phyloP scores from a whole-genome alignment of 2,113 vertebrate species.

The Proterorhinus semilunaris region DNA sequence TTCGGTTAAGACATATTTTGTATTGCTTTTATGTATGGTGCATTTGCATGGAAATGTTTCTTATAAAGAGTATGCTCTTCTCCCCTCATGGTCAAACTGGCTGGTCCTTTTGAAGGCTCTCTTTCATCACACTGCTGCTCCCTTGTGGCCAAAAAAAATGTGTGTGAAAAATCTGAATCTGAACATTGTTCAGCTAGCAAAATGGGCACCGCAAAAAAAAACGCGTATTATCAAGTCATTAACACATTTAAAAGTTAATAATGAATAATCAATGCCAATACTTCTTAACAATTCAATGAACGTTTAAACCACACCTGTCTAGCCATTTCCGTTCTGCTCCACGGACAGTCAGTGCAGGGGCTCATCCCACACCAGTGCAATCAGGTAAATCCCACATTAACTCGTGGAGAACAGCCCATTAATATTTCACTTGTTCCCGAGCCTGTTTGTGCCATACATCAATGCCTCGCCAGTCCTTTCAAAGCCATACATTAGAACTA shows the following conservation, averaged over 20 bases:
- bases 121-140: constrained; percentile 85
- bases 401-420: constrained; percentile 82
- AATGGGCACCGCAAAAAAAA: not conserved
- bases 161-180: constrained; percentile 9
- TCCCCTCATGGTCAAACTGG: not conserved
- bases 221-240: not conserved
- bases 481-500: constrained; percentile 99
- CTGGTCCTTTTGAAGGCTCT: constrained; percentile 9
- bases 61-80: not conserved
- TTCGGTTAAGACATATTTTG: not conserved
- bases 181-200: not conserved
- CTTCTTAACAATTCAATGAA: not conserved
- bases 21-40: not conserved
- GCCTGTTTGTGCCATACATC: constrained; percentile 93
- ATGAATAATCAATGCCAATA: no score
- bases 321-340: constrained; percentile 20
- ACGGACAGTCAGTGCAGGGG: constrained; percentile 16
- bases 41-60: not conserved
- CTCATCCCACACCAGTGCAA: constrained; percentile 64
- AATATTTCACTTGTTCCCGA: constrained; percentile 97
- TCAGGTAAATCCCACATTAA: constrained; percentile 84
- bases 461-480: constrained; percentile 92
- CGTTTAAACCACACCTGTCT: constrained; percentile 9
- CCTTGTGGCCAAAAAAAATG: constrained; percentile 77
- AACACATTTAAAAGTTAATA: no score